A percentile compares a stretch with the other conserved stretches of the same genome.
Evolutionary conservation across 1,140 invertebrate genomes (phyloP).

Genomic region (Drosophila azteca): DNA sequence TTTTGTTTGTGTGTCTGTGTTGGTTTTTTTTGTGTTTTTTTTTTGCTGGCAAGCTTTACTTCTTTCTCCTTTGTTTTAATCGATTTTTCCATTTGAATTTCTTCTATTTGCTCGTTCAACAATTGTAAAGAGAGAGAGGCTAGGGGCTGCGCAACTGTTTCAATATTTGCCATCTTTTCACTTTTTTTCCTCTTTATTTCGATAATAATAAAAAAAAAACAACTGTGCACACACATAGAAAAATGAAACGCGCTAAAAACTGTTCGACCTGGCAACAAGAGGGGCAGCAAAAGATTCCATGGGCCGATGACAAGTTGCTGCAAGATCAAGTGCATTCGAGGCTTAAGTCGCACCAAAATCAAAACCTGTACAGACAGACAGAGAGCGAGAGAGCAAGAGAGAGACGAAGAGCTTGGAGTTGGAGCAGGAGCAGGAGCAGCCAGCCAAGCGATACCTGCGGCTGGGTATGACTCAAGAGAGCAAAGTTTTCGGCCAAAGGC

Average conservation of each 20-base stretch:
- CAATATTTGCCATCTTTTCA: conserved; percentile 17
- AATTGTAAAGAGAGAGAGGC: too few relatives aligned
- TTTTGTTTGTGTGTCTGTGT: too few relatives aligned
- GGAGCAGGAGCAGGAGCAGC: background rate
- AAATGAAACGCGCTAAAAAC: conserved; percentile 2
- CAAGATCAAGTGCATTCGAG: conserved; percentile 55
- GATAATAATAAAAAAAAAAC: conserved; percentile 11
- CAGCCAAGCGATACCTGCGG: background rate
- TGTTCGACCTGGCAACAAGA: conserved; percentile 9
- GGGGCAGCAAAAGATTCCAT: background rate
- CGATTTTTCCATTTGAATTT: conserved; percentile 1
- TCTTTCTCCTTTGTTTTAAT: background rate
- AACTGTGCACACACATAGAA: conserved; percentile 31
- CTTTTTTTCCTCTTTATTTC: background rate
- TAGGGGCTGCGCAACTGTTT: conserved; percentile 26
- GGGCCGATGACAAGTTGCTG: conserved; percentile 61
- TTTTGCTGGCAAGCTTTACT: too few relatives aligned
- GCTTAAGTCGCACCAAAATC: conserved; percentile 45
- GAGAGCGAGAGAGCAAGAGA: conserved; percentile 7
- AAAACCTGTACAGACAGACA: conserved; percentile 28
- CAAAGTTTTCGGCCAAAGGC: too few relatives aligned
- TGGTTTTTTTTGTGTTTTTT: background rate
- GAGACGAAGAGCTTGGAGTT: too few relatives aligned
- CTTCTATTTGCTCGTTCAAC: background rate
- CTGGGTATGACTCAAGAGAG: conserved; percentile 32